A percentile compares a stretch with the other conserved stretches of the same genome.
These are phyloP conservation scores for Rhineura floridana DNA, from an alignment of 2,113 vertebrate species.

Conservation along the genomic window DNA sequence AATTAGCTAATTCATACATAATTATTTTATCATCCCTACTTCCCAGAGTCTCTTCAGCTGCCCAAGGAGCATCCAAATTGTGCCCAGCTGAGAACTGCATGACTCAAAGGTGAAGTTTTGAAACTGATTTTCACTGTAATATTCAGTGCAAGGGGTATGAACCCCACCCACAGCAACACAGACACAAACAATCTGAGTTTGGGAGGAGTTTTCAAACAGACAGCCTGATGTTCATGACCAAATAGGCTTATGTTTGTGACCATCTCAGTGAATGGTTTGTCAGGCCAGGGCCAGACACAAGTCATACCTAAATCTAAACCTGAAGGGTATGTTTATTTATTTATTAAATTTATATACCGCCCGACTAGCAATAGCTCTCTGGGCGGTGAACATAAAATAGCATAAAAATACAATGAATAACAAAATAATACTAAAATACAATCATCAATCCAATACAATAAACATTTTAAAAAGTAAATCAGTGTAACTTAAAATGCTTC, in stretches of 20 bases:
- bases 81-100: rapidly evolving
- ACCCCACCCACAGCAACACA: background rate
- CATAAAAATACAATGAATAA: too few species aligned
- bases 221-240: too few species aligned
- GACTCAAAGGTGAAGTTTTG: background rate
- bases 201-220: background rate
- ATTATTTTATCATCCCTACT: background rate
- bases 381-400: too few species aligned
- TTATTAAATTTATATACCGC: too few species aligned
- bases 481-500: too few species aligned
- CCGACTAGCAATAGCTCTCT: too few species aligned
- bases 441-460: too few species aligned
- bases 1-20: background rate
- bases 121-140: background rate
- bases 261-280: background rate
- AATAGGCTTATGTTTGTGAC: background rate
- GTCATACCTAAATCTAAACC: background rate
- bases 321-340: too few species aligned
- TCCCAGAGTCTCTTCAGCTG: background rate
- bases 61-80: background rate
- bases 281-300: background rate
- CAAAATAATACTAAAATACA: too few species aligned
- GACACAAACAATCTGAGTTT: background rate
- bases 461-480: too few species aligned
- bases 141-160: background rate